Evolutionary conservation across 2,888 invertebrate species (phyloP).

Genomic region (Pegoplata infirma): DNA sequence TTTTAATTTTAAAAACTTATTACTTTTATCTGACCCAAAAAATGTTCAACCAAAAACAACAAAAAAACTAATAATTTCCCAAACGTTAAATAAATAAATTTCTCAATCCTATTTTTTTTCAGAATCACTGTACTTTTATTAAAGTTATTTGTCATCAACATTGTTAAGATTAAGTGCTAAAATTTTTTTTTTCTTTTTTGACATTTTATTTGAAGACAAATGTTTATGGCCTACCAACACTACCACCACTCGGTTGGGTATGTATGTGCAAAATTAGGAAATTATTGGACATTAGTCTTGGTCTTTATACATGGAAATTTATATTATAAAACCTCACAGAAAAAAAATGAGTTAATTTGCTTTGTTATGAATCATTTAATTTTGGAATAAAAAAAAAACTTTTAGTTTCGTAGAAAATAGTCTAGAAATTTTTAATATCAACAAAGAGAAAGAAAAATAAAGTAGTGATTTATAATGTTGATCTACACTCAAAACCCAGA

Average conservation of each 20-base stretch:
- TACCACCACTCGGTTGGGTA: background rate
- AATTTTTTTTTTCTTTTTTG: background rate
- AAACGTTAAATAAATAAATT: too few relatives aligned
- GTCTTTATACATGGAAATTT: constrained; percentile 1
- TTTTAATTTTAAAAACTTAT: too few relatives aligned
- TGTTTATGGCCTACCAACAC: constrained; percentile 14
- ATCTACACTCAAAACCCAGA: too few relatives aligned
- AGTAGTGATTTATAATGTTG: background rate
- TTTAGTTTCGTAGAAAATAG: background rate
- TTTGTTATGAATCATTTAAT: constrained; percentile 22
- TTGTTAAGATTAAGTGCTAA: constrained; percentile 14
- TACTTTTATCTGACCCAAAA: too few relatives aligned
- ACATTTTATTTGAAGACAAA: constrained; percentile 5
- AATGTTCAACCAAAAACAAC: too few relatives aligned
- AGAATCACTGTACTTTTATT: too few relatives aligned
- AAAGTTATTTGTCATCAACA: constrained; percentile 8
- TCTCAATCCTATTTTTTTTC: too few relatives aligned
- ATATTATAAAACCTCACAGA: background rate
- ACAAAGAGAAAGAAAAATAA: too few relatives aligned
- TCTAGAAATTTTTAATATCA: constrained; percentile 26
- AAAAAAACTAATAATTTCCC: too few relatives aligned
- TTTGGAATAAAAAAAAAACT: background rate
- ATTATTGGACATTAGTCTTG: constrained; percentile 8
- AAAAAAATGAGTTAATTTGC: constrained; percentile 15
- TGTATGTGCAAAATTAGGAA: background rate